These are phyloP conservation scores for Dicerorhinus sumatrensis DNA, from an alignment of 2,113 vertebrate species.

Conservation along the genomic window DNA sequence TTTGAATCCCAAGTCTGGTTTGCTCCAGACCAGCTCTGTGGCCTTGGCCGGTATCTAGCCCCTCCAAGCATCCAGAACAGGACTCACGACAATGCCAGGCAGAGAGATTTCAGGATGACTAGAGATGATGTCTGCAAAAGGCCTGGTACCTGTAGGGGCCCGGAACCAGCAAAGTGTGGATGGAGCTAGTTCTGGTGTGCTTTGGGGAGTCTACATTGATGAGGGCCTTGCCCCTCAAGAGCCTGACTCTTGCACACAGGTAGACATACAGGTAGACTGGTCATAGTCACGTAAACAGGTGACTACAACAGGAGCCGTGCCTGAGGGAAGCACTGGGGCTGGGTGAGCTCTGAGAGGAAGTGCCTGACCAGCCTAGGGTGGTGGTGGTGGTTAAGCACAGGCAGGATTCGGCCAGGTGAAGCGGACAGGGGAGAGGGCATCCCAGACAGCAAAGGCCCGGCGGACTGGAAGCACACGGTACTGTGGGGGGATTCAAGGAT, in stretches of 20 bases:
- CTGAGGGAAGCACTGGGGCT: background rate
- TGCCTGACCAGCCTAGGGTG: accelerated
- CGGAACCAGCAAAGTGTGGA: too few species aligned
- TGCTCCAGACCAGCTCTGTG: background rate
- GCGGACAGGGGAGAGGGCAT: accelerated
- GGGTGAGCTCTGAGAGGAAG: background rate
- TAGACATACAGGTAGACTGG: background rate
- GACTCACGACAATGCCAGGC: background rate
- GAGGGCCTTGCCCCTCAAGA: background rate
- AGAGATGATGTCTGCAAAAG: background rate
- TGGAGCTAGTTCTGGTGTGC: background rate
- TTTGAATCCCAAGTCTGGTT: background rate
- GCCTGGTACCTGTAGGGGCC: accelerated
- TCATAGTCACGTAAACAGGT: background rate
- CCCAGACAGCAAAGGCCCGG: background rate
- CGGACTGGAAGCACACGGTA: accelerated
- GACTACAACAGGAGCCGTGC: accelerated
- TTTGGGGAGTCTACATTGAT: background rate
- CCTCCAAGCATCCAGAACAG: background rate
- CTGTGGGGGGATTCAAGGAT: accelerated
- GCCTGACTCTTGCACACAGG: background rate
- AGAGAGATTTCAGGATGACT: background rate
- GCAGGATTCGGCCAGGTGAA: too few species aligned
- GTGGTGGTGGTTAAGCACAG: background rate
- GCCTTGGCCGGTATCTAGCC: background rate